These are phyloP conservation scores for Eulemur coronatus DNA, from an alignment of 2,797 vertebrate genomes.

Conservation along the genomic window DNA sequence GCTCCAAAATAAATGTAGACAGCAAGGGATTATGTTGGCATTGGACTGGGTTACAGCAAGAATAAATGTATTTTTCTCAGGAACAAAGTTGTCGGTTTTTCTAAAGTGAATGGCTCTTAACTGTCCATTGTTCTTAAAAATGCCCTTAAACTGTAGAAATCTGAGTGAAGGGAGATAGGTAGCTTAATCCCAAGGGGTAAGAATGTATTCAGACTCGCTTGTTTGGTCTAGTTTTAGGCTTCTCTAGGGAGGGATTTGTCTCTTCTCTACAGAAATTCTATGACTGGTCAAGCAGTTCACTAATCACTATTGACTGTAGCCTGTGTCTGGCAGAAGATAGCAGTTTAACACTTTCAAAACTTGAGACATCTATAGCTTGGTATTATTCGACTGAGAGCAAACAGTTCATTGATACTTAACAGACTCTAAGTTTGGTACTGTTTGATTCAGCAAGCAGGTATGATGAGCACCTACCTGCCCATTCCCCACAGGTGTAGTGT, in stretches of 20 bases:
- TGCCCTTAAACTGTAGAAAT: conserved; percentile 47
- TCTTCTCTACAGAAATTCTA: neutral
- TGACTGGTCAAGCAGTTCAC: neutral
- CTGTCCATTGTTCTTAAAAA: conserved; percentile 46
- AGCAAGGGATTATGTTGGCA: conserved; percentile 34
- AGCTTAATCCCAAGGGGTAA: conserved; percentile 3
- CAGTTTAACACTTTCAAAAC: neutral
- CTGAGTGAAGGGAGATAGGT: conserved; percentile 50
- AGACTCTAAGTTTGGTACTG: neutral
- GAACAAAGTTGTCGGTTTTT: conserved; percentile 62
- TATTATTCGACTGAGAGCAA: neutral
- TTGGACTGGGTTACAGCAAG: conserved; percentile 57
- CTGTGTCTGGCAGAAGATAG: neutral
- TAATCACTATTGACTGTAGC: neutral
- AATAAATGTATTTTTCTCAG: conserved; percentile 59
- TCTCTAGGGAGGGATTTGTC: conserved; percentile 27
- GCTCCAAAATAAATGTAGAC: conserved; percentile 29
- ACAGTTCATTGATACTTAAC: neutral
- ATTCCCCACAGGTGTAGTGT: neutral
- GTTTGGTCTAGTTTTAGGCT: conserved; percentile 51
- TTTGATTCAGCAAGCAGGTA: neutral
- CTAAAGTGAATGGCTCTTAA: conserved; percentile 50
- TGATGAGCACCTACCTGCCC: neutral
- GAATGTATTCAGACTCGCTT: conserved; percentile 14
- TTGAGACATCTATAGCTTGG: neutral